Evolutionary conservation across 2,113 vertebrate genomes (phyloP), one percentile per base, ranked within the genome.

Genomic region (Dromiciops gliroides): DNA sequence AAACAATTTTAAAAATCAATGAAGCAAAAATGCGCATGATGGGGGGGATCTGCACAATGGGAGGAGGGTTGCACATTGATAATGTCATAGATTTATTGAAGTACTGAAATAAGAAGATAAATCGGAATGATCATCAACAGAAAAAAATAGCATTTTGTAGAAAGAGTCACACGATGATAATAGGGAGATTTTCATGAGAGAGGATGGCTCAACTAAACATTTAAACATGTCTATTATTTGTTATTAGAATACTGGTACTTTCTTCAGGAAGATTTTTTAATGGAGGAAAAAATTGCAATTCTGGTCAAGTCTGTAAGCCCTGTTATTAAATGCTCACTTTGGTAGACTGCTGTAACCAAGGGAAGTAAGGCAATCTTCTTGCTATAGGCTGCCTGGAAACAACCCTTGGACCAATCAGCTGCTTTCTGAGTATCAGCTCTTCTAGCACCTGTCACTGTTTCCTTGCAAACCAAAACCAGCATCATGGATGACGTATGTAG

Each of bases 381-480:
- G 75, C 94, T 94, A 92, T 95, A 89, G 94, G 49, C 53, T 37
- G 53, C 95, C 92, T 96, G 92, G 96, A 96, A 97, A 97, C 96
- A 92, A 90, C 91, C 75, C 50, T 50, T 49, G 24, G 89, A 90
- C 97, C 97, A 97, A 97, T 97, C 94, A 90, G 6, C 53, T 83
- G 22, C 96, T 96, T 95, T 95, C 90, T 95, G 83, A 89, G 89
- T 95, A 97, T 60, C 90, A 9, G 90, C 95, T 95, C 52, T 94
- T 88, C 93, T 90, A 60, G 92, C 93, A 95, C 96, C 96, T 96
- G 94, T 92, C 91, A 50, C 50, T 90, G 92, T 91, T 94, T 95
- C 93, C 94, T 96, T 96, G 91, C 94, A 97, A 96, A 94, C 53
- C 93, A 53, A 97, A 97, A 95, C 51, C 91, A 96, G 75, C 94